Conservation (phyloP, 2,113 vertebrate species). For the Argyrosomus japonicus region DNA sequence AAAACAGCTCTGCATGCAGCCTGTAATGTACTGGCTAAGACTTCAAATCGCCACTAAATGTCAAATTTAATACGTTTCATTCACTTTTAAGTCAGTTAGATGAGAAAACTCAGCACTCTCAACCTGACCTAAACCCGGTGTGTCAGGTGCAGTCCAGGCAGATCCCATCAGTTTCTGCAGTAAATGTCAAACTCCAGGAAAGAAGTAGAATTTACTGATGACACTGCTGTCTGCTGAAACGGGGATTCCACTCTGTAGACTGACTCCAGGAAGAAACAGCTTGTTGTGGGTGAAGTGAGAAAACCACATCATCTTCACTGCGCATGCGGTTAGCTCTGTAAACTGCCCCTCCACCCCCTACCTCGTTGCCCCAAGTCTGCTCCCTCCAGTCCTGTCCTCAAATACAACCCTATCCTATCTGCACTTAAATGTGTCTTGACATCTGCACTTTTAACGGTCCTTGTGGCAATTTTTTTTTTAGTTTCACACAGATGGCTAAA, state of each 20-base stretch:
- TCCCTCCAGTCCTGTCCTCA: constrained; percentile 41
- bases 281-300: constrained; percentile 29
- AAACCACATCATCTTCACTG: constrained; percentile 15
- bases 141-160: constrained; percentile 25
- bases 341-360: neutral
- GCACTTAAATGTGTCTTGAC: constrained; percentile 50
- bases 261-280: neutral
- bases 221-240: neutral
- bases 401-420: constrained; percentile 36
- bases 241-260: constrained; percentile 6
- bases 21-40: neutral
- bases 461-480: constrained; percentile 33
- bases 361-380: neutral
- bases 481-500: constrained; percentile 61
- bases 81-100: neutral
- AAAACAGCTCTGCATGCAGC: neutral
- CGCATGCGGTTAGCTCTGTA: neutral
- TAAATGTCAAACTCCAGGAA: constrained; percentile 22
- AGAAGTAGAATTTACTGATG: neutral
- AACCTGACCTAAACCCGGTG: constrained; percentile 1
- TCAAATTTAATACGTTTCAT: neutral
- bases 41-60: neutral
- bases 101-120: neutral
- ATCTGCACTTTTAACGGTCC: constrained; percentile 61
- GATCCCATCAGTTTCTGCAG: constrained; percentile 18